phyloP scores from a whole-genome alignment of 92 coral and sea anemone species.

The Diadumene lineata region DNA sequence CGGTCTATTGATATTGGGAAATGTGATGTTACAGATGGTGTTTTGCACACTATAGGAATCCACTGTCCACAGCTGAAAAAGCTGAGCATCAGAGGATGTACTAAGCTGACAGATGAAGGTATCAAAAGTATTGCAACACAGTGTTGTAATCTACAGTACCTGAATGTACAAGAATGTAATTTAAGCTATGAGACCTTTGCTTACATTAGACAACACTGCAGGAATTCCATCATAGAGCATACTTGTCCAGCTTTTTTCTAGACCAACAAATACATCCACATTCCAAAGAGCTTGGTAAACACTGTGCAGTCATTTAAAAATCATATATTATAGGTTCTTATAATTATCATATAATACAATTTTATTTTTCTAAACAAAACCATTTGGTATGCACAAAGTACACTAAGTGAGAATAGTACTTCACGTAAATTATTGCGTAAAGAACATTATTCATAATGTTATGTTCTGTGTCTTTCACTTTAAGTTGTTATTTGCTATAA shows the following conservation, averaged over 20 bases:
- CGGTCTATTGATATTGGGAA: constrained; percentile 94
- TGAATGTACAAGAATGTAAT: constrained; percentile 93
- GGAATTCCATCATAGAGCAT: constrained; percentile 91
- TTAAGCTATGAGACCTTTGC: constrained; percentile 79
- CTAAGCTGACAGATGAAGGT: constrained; percentile 72
- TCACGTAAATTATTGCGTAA: too few relatives aligned
- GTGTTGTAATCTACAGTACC: constrained; percentile 89
- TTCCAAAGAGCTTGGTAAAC: neutral
- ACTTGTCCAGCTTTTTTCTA: constrained; percentile 93
- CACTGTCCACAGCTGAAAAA: constrained; percentile 98
- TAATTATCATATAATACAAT: too few relatives aligned
- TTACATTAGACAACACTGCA: constrained; percentile 85
- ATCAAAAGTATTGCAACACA: constrained; percentile 85
- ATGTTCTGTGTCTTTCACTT: too few relatives aligned
- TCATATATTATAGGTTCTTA: neutral
- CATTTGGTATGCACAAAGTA: neutral
- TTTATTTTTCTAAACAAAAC: neutral
- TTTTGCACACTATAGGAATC: constrained; percentile 82
- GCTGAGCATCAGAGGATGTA: constrained; percentile 88
- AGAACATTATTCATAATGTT: too few relatives aligned
- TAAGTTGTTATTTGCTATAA: too few relatives aligned
- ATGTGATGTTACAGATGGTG: constrained; percentile 93
- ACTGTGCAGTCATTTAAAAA: neutral
- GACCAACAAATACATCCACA: neutral
- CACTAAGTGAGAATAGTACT: too few relatives aligned